Percentiles rank a stretch among this genome's conserved stretches.
Evolutionary conservation across 2,797 vertebrate species (phyloP).

Genomic region (Centroberyx gerrardi): DNA sequence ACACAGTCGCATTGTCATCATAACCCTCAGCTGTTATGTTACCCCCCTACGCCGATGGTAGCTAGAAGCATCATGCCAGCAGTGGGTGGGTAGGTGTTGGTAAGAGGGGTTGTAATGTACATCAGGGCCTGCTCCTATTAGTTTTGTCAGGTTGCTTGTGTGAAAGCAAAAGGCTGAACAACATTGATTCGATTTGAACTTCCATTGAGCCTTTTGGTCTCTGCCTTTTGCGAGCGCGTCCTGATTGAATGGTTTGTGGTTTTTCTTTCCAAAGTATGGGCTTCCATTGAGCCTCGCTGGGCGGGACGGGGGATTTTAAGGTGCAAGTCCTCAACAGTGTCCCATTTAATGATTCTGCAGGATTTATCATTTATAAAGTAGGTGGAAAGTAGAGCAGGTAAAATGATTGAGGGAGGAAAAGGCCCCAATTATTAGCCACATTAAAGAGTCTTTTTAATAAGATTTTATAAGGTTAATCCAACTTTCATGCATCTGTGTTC

Average conservation of each 20-base stretch:
- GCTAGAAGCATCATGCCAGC: conserved; percentile 90
- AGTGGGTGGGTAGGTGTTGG: conserved; percentile 76
- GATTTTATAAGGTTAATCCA: conserved; percentile 20
- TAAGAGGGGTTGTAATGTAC: conserved; percentile 74
- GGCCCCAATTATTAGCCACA: neutral
- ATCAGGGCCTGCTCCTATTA: conserved; percentile 69
- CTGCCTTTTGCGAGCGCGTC: conserved; percentile 47
- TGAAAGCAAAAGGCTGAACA: conserved; percentile 87
- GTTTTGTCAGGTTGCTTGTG: conserved; percentile 77
- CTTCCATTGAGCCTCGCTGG: no score
- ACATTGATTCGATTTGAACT: conserved; percentile 75
- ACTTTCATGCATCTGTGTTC: conserved; percentile 15
- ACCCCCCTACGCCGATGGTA: conserved; percentile 76
- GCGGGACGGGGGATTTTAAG: no score
- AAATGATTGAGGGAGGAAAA: conserved; percentile 73
- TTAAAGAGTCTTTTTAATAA: conserved; percentile 1
- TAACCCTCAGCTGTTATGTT: conserved; percentile 72
- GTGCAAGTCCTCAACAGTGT: no score
- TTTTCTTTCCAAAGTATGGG: neutral
- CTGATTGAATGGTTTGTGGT: conserved; percentile 1
- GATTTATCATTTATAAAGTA: no score
- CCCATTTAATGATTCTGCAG: no score
- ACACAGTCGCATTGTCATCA: conserved; percentile 77
- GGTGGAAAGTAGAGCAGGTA: conserved; percentile 42
- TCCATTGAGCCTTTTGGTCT: conserved; percentile 52